Conservation (phyloP, 2,797 vertebrate species). For the Parambassis ranga region DNA sequence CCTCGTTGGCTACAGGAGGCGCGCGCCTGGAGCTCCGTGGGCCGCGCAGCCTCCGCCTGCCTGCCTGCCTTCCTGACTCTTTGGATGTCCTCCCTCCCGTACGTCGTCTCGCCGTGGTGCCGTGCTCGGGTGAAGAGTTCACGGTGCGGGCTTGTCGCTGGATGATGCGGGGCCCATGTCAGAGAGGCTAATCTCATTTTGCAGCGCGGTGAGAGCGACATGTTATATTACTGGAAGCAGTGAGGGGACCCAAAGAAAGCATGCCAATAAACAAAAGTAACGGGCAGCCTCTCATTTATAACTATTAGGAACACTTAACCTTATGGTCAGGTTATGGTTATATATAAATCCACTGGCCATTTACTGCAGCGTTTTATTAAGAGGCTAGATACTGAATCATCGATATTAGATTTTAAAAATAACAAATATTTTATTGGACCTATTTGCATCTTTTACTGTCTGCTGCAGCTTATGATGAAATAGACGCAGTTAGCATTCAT, state of each 20-base stretch:
- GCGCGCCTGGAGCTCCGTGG: constrained; percentile 12
- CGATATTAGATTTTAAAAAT: constrained; percentile 61
- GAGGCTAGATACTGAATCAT: constrained; percentile 61
- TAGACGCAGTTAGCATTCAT: constrained; percentile 12
- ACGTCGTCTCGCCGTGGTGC: constrained; percentile 25
- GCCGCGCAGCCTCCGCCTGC: constrained; percentile 21
- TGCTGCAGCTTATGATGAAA: constrained; percentile 58
- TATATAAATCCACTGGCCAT: constrained; percentile 71
- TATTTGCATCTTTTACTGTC: constrained; percentile 74
- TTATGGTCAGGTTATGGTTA: constrained; percentile 68
- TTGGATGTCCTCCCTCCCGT: constrained; percentile 22
- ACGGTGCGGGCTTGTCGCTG: constrained; percentile 58
- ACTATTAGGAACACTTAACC: constrained; percentile 82
- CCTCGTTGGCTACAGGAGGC: neutral
- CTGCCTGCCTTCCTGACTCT: constrained; percentile 5
- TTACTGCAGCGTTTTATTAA: constrained; percentile 68
- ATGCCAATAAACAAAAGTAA: constrained; percentile 77
- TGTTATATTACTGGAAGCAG: constrained; percentile 71
- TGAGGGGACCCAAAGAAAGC: constrained; percentile 58
- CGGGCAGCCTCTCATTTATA: constrained; percentile 69
- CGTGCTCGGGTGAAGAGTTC: constrained; percentile 79
- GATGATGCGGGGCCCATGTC: constrained; percentile 67
- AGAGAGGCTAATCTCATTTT: constrained; percentile 71
- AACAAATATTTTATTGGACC: constrained; percentile 59
- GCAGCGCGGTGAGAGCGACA: constrained; percentile 52